These are phyloP conservation scores for Timema cristinae DNA, from an alignment of 2,888 invertebrate genomes.

Conservation along the genomic window DNA sequence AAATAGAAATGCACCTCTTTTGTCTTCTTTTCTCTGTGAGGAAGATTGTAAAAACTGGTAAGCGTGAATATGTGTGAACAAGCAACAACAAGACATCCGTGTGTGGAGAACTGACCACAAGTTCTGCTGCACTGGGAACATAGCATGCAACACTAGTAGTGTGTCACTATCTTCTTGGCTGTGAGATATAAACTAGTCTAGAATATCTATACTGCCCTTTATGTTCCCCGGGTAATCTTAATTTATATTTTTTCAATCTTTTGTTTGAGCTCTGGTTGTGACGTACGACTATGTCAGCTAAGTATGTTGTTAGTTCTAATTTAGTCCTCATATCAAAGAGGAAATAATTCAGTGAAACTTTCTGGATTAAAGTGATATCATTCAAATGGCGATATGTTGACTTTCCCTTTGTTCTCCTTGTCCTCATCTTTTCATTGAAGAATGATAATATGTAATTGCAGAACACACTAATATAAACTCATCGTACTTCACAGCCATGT, in stretches of 20 bases:
- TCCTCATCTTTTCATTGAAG: neutral
- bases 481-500: constrained; percentile 1
- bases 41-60: neutral
- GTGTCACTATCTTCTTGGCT: neutral
- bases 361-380: neutral
- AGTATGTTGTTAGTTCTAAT: neutral
- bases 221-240: neutral
- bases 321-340: neutral
- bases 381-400: neutral
- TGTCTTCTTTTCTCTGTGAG: constrained; percentile 4
- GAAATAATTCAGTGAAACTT: constrained; percentile 1
- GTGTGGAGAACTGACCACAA: neutral
- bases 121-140: neutral
- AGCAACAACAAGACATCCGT: constrained; percentile 6
- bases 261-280: neutral
- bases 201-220: neutral
- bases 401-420: neutral
- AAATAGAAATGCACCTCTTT: neutral
- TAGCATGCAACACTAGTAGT: neutral
- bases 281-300: neutral
- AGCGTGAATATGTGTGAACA: neutral
- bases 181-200: neutral
- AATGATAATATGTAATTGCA: neutral
- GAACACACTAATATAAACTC: no score
- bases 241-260: constrained; percentile 7